phyloP scores from a whole-genome alignment of 1,140 invertebrate genomes.

The Trichogramma pretiosum region DNA sequence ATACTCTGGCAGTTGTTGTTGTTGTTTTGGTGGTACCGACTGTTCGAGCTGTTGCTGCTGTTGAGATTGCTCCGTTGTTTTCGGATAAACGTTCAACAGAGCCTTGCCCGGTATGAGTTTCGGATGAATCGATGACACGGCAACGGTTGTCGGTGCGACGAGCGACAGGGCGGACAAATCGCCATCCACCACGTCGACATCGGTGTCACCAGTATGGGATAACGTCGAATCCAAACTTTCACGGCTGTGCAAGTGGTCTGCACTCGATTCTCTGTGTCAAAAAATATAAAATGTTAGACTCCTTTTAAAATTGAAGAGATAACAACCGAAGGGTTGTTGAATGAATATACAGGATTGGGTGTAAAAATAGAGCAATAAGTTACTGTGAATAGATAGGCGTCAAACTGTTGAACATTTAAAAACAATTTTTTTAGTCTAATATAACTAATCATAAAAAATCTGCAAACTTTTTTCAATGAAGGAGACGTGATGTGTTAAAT shows the following conservation, averaged over 20 bases:
- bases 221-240: constrained; percentile 64
- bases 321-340: too few relatives aligned
- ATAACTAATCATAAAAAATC: too few relatives aligned
- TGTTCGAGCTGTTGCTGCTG: constrained; percentile 10
- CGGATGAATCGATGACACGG: constrained; percentile 28
- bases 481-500: too few relatives aligned
- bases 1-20: background rate
- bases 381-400: too few relatives aligned
- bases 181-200: constrained; percentile 36
- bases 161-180: constrained; percentile 26
- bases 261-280: constrained; percentile 35
- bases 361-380: background rate
- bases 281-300: too few relatives aligned
- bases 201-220: constrained; percentile 39
- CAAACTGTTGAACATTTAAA: too few relatives aligned
- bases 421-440: too few relatives aligned
- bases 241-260: constrained; percentile 45
- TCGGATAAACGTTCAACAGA: too few relatives aligned
- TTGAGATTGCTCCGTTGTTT: too few relatives aligned
- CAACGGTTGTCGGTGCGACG: too few relatives aligned
- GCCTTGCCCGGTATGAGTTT: constrained; percentile 25
- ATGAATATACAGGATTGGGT: background rate
- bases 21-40: constrained; percentile 2
- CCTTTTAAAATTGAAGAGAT: too few relatives aligned
- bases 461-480: too few relatives aligned